A percentile compares a stretch with the other conserved stretches of the same genome.
phyloP scores from a whole-genome alignment of 2,113 vertebrate genomes.

The Lichenostomus cassidix region DNA sequence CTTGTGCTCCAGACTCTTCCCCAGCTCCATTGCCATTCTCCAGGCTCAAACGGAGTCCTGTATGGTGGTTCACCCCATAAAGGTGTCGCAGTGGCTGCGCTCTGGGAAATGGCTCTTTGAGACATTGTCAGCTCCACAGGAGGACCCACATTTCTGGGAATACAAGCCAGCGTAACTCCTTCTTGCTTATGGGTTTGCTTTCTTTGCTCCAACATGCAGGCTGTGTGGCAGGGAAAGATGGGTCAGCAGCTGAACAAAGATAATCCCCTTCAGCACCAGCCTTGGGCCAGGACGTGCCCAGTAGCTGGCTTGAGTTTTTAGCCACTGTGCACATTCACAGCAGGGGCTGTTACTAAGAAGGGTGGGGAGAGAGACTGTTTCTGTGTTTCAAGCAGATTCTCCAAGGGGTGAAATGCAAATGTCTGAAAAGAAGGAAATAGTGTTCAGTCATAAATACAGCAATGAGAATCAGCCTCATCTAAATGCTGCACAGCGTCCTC shows the following conservation, averaged over 20 bases:
- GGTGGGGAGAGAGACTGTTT: not conserved
- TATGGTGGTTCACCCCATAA: not conserved
- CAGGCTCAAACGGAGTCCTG: not conserved
- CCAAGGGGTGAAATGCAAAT: not conserved
- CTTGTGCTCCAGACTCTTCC: not conserved
- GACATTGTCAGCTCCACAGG: not conserved
- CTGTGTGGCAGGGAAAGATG: not conserved
- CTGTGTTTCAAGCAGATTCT: not conserved
- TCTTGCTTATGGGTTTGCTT: not conserved
- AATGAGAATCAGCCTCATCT: not conserved
- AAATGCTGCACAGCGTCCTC: not conserved
- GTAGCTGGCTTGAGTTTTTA: not conserved
- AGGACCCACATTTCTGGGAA: not conserved
- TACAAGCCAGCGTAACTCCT: accelerated
- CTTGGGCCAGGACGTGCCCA: not conserved
- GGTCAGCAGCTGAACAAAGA: not conserved
- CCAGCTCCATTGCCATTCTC: not conserved
- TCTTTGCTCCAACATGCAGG: not conserved
- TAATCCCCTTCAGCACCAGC: not conserved
- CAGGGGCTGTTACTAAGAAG: not conserved
- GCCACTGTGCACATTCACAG: not conserved
- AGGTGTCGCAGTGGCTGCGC: not conserved
- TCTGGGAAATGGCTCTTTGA: not conserved
- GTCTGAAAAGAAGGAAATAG: not conserved
- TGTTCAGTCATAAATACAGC: not conserved